Evolutionary conservation across 2,888 invertebrate species (phyloP), one percentile per base, ranked within the genome.

Genomic region (Andrena bicolor): DNA sequence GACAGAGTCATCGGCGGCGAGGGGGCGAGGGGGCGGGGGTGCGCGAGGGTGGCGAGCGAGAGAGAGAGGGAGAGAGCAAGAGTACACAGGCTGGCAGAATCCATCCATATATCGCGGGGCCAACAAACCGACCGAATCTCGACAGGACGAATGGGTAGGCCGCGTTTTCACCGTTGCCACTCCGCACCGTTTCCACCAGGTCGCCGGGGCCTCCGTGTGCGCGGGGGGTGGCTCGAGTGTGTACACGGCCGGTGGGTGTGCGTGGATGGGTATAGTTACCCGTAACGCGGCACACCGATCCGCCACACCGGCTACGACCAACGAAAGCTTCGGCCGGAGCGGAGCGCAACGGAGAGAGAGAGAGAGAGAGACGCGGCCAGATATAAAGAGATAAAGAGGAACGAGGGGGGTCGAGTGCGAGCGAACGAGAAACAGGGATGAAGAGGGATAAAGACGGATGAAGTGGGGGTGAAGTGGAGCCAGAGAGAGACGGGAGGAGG

Each of bases 81-180:
- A 80, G 74, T 58, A 76, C 68, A 82, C 68, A 82, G 74, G 75
- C 86, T 83, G 86, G 89, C 86, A 89, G 90, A 89, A 90, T 90
- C 87, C 90, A 90, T 91, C 88, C 91, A 91, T 92, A 92, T 89
- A 92, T 92, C 90, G 91, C 86, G 86, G 88, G 90, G 88, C 90
- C 90, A 92, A 92, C 92, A 92, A 92, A 92, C 92, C 92, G 91
- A 91, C 88, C 88, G 91, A 92, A 92, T 92, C 92, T 91, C 91
- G 91, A 90, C 92, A 91, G 90, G 88, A 90, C 88, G 90, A 90
- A 92, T 91, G 90, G 91, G 89, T 89, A 90, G 90, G 89, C 89
- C 90, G 87, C 90, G 87, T 91, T 91, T 91, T 91, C 90, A 88
- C 84, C 88, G 85, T 89, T 90, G 87, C 88, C 88, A 87, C 84